phyloP scores from a whole-genome alignment of 1,140 invertebrate genomes.

The Cydia splendana region DNA sequence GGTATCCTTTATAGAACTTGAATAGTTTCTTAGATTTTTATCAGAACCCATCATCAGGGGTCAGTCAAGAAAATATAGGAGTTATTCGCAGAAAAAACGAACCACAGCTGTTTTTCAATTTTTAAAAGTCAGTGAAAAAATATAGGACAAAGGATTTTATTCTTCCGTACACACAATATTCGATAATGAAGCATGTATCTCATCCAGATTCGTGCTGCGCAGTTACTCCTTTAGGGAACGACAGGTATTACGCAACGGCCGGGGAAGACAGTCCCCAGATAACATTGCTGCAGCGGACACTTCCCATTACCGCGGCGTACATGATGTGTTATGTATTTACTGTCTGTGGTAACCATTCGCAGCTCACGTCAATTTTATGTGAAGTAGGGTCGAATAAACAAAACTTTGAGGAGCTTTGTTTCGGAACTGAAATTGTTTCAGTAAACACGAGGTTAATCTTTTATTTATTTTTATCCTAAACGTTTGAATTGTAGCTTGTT shows the following conservation, averaged over 20 bases:
- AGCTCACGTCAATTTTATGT: constrained; percentile 7
- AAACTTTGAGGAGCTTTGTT: neutral
- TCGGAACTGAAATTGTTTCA: neutral
- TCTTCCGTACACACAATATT: neutral
- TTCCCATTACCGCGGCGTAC: neutral
- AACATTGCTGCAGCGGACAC: constrained; percentile 1
- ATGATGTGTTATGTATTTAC: neutral
- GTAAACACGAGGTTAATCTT: neutral
- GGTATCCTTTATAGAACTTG: no score
- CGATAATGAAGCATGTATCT: neutral
- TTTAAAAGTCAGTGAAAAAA: no score
- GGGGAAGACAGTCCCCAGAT: constrained; percentile 12
- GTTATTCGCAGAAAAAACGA: no score
- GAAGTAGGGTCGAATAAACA: neutral
- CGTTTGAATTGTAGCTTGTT: no score
- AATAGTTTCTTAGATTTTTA: no score
- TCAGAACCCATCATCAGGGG: no score
- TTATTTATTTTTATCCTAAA: no score
- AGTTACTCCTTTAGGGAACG: neutral
- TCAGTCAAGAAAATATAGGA: no score
- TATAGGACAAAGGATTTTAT: no score
- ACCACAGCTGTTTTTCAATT: no score
- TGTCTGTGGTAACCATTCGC: neutral
- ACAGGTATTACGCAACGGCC: constrained; percentile 13
- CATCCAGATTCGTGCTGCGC: neutral